Evolutionary conservation across 2,888 invertebrate genomes (phyloP).

Genomic region (Apotomis betuletana): DNA sequence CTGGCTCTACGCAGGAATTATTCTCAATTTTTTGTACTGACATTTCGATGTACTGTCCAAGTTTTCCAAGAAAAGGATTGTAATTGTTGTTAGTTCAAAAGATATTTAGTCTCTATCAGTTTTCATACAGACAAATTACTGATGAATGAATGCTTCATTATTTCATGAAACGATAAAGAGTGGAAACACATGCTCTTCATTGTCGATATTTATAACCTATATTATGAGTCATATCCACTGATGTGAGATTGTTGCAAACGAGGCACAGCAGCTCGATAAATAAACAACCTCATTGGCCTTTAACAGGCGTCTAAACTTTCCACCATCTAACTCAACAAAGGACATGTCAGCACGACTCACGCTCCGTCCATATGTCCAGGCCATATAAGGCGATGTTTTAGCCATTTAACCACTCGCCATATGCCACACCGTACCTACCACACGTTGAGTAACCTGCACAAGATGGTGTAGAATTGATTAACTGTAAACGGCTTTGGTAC

Average conservation of each 20-base stretch:
- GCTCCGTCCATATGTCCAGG: slow-evolving; percentile 60
- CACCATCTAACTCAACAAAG: slow-evolving; percentile 62
- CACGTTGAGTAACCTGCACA: slow-evolving; percentile 59
- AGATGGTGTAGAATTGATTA: slow-evolving; percentile 73
- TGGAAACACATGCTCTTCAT: slow-evolving; percentile 17
- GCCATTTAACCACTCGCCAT: slow-evolving; percentile 60
- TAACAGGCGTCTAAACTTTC: slow-evolving; percentile 51
- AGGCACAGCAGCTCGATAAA: slow-evolving; percentile 15
- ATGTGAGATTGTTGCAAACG: background rate
- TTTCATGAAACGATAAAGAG: slow-evolving; percentile 14
- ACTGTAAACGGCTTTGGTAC: slow-evolving; percentile 66
- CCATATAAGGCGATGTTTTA: slow-evolving; percentile 73
- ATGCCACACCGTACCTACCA: slow-evolving; percentile 61
- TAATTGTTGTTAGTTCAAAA: too few species aligned
- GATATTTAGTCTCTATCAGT: background rate
- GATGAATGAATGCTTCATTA: slow-evolving; percentile 21
- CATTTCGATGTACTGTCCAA: too few species aligned
- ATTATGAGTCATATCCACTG: slow-evolving; percentile 20
- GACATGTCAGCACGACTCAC: slow-evolving; percentile 57
- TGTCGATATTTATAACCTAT: slow-evolving; percentile 17
- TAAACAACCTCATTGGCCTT: slow-evolving; percentile 22
- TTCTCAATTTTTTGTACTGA: too few species aligned
- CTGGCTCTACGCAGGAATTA: too few species aligned
- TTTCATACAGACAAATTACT: slow-evolving; percentile 1
- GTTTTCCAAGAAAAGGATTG: too few species aligned